These are phyloP conservation scores for Dyspetes luteomarginatus DNA, from an alignment of 2,888 invertebrate genomes.

Conservation along the genomic window DNA sequence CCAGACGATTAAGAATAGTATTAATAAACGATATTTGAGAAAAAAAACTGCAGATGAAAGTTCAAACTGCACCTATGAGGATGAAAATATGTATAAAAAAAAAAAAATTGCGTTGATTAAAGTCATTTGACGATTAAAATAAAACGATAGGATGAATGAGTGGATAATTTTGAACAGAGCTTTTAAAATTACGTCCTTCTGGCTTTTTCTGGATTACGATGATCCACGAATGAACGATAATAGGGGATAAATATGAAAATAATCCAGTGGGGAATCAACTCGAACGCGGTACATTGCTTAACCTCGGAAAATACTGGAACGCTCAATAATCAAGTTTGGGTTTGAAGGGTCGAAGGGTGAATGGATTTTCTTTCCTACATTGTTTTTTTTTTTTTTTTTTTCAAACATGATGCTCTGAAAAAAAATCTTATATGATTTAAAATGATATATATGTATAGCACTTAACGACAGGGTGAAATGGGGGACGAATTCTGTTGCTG, in stretches of 20 bases:
- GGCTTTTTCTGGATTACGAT: neutral
- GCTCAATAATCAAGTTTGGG: slow-evolving; percentile 40
- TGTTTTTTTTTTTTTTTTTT: neutral
- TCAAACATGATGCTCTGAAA: neutral
- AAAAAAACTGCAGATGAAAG: no score
- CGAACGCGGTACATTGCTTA: slow-evolving; percentile 1
- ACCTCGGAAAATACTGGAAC: slow-evolving; percentile 8
- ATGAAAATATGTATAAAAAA: no score
- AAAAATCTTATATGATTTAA: slow-evolving; percentile 11
- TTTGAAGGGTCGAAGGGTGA: slow-evolving; percentile 27
- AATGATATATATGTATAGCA: slow-evolving; percentile 18
- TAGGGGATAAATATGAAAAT: neutral
- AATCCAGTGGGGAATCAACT: slow-evolving; percentile 20
- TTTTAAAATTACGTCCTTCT: slow-evolving; percentile 36
- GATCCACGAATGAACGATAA: slow-evolving; percentile 5
- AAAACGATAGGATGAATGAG: no score
- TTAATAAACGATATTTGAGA: no score
- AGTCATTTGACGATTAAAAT: no score
- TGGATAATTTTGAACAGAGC: no score
- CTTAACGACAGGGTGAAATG: neutral
- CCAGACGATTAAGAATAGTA: no score
- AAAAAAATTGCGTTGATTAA: no score
- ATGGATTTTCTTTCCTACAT: slow-evolving; percentile 13
- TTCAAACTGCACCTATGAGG: no score
- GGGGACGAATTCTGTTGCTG: neutral